Evolutionary conservation across 2,888 invertebrate species (phyloP), one percentile per base, ranked within the genome.

Genomic region (Nemoura dubitans): DNA sequence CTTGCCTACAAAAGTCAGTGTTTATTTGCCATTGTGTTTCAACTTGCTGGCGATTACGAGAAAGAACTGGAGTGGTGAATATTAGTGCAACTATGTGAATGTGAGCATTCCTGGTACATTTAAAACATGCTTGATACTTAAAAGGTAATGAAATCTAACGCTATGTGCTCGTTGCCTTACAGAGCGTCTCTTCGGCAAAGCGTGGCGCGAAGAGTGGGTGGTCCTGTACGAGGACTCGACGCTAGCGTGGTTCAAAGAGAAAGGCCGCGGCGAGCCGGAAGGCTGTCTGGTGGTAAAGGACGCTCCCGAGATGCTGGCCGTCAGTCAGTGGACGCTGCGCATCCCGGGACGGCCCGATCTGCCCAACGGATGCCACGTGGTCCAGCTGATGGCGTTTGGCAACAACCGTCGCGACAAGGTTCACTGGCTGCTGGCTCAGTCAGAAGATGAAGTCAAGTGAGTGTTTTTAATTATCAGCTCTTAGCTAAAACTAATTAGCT

Each of bases 191-290:
- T 93, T 97, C 89, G 96, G 96, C 93, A 95, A 94, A 90, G 94
- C 95, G 29, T 97, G 97, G 97, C 94, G 95, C 42, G 96, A 96
- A 91, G 96, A 96, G 90, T 97, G 96, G 95, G 95, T 97, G 88
- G 96, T 96, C 83, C 92, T 97, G 0, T 96, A 96, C 91, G 96
- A 96, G 89, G 97, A 97, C 91, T 96, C 96, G 16, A 96, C 96
- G n/a, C 93, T 97, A 92, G 95, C 96, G n/a, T 96, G 96, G 95
- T 97, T 95, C 91, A 96, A 96, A 91, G 96, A 93, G 89, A 93
- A 93, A 89, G 93, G 92, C 1, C 92, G 91, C 89, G 90, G 90
- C 87, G 92, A 90, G 89, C 93, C 91, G 88, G 93, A 91, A 91
- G 93, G 90, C 88, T 91, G 91, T 76, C 90, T 92, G 59, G 93